These are phyloP conservation scores for Oryzias sinensis DNA, from an alignment of 2,797 vertebrate genomes.

Conservation along the genomic window DNA sequence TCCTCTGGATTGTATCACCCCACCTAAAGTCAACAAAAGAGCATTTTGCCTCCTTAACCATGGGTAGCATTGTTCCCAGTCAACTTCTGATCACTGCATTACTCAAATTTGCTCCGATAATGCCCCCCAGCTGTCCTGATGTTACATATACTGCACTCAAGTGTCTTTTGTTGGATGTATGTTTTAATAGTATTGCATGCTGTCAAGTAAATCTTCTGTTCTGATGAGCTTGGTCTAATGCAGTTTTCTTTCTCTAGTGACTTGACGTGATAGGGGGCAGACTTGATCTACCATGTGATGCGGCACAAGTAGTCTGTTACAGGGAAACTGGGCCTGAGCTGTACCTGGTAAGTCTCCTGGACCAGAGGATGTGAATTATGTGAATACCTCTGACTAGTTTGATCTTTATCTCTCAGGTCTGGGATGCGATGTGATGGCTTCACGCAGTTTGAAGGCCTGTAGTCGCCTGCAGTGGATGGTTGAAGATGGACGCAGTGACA, in stretches of 20 bases:
- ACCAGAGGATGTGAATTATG: no score
- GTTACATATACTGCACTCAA: constrained; percentile 47
- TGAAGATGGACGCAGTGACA: no score
- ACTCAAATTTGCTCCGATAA: constrained; percentile 62
- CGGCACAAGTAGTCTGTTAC: constrained; percentile 15
- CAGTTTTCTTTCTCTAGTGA: constrained; percentile 57
- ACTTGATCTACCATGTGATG: constrained; percentile 17
- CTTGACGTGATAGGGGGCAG: constrained; percentile 9
- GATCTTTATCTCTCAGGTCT: not conserved
- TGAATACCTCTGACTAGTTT: no score
- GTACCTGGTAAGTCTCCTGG: constrained; percentile 8
- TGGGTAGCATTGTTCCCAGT: constrained; percentile 61
- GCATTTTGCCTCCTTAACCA: constrained; percentile 58
- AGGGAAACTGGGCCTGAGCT: constrained; percentile 1
- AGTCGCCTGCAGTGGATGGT: no score
- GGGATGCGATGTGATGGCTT: not conserved
- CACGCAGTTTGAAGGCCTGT: no score
- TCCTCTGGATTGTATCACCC: constrained; percentile 58
- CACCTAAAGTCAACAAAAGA: constrained; percentile 48
- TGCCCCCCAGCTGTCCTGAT: constrained; percentile 48
- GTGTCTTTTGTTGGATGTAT: constrained; percentile 35
- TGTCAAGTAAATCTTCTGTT: constrained; percentile 1
- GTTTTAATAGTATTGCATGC: constrained; percentile 67
- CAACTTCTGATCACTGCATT: constrained; percentile 63
- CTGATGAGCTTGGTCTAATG: constrained; percentile 33